Conservation (phyloP, 2,888 invertebrate genomes). For the Molorchus minor region DNA sequence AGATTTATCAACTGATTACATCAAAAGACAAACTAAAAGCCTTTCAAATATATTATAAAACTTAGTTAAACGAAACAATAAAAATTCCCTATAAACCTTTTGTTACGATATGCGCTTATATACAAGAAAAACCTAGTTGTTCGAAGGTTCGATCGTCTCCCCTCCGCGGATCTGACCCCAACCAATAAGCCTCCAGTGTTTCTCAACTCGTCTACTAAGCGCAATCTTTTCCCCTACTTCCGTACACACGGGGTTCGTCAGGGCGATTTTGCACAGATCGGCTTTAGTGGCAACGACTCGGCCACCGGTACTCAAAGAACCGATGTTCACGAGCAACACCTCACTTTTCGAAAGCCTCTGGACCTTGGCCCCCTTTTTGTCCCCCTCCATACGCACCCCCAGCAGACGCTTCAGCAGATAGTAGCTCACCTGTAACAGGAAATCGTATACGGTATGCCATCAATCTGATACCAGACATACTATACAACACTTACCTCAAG, state of each 20-base stretch:
- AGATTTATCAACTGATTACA: constrained; percentile 2
- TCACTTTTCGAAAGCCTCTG: constrained; percentile 91
- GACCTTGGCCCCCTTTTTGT: constrained; percentile 98
- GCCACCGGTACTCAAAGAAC: constrained; percentile 97
- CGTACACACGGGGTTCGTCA: constrained; percentile 98
- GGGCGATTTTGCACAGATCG: constrained; percentile 96
- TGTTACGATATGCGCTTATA: constrained; percentile 2
- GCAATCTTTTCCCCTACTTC: constrained; percentile 99
- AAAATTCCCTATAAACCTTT: background rate
- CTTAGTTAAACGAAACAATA: constrained; percentile 15
- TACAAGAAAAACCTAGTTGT: constrained; percentile 41
- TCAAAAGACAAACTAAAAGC: constrained; percentile 7
- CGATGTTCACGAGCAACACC: constrained; percentile 96
- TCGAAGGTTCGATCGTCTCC: constrained; percentile 87
- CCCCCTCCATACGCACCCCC: constrained; percentile 98
- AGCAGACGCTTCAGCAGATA: constrained; percentile 93
- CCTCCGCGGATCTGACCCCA: constrained; percentile 99
- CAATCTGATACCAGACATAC: background rate
- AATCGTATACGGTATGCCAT: constrained; percentile 1
- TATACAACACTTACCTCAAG: constrained; percentile 76
- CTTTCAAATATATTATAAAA: constrained; percentile 14
- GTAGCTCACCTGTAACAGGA: constrained; percentile 72
- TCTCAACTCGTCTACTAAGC: constrained; percentile 97
- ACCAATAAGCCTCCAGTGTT: constrained; percentile 99
- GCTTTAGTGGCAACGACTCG: constrained; percentile 93